These are phyloP conservation scores for Mastigias papua DNA, from an alignment of 30 jellyfish, hydroid and myxozoan genomes.

Conservation along the genomic window DNA sequence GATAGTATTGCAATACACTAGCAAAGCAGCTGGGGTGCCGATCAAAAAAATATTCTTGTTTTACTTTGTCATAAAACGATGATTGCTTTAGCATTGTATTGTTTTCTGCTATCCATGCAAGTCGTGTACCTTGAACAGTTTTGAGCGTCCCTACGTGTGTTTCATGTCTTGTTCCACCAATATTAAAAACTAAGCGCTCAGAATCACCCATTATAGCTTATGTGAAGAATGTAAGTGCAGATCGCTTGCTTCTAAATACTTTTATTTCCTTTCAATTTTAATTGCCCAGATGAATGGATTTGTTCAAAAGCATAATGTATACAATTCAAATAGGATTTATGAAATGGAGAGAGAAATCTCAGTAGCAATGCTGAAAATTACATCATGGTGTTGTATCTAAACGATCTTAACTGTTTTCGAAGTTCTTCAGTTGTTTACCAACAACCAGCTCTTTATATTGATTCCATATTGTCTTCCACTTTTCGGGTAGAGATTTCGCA, in stretches of 20 bases:
- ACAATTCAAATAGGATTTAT: too few relatives aligned
- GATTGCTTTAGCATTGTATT: slow-evolving; percentile 76
- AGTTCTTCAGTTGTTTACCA: too few relatives aligned
- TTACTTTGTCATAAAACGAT: slow-evolving; percentile 76
- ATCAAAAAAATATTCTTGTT: slow-evolving; percentile 89
- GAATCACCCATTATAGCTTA: slow-evolving; percentile 50
- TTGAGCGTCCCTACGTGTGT: slow-evolving; percentile 85
- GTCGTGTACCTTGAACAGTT: slow-evolving; percentile 87
- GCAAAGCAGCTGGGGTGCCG: slow-evolving; percentile 91
- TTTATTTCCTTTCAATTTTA: not conserved
- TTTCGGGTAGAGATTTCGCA: too few relatives aligned
- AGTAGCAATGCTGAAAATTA: too few relatives aligned
- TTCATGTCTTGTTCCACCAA: slow-evolving; percentile 96
- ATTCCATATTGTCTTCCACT: too few relatives aligned
- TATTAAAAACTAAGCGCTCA: slow-evolving; percentile 81
- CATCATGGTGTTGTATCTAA: too few relatives aligned
- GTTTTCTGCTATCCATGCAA: slow-evolving; percentile 94
- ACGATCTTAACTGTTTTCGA: too few relatives aligned
- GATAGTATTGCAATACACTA: slow-evolving; percentile 79
- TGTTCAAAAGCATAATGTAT: too few relatives aligned
- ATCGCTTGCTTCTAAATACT: not conserved
- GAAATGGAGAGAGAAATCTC: too few relatives aligned
- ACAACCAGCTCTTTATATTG: too few relatives aligned
- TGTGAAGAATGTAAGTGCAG: not conserved
- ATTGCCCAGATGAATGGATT: not conserved